phyloP scores from a whole-genome alignment of 2,888 invertebrate genomes.

The Odiellus spinosus region DNA sequence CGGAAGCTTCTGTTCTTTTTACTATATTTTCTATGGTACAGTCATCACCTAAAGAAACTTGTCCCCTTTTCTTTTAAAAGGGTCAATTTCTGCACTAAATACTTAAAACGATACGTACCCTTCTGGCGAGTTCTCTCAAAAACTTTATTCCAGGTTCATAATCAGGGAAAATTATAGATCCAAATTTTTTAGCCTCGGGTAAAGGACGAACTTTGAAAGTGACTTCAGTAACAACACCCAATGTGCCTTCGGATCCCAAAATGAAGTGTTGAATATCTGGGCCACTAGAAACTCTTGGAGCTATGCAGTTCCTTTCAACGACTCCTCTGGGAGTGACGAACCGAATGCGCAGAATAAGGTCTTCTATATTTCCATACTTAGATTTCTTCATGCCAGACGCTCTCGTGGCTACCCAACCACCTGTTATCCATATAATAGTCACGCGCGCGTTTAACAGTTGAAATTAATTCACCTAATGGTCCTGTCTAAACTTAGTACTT shows the following conservation, averaged over 20 bases:
- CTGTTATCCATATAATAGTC: too few relatives aligned
- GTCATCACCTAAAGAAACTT: too few relatives aligned
- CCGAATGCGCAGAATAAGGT: constrained; percentile 71
- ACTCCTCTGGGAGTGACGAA: constrained; percentile 71
- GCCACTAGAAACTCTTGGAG: constrained; percentile 78
- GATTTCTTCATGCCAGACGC: constrained; percentile 99
- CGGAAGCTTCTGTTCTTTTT: too few relatives aligned
- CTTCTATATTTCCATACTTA: constrained; percentile 92
- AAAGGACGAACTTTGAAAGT: constrained; percentile 69
- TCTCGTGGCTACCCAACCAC: constrained; percentile 92
- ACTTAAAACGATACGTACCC: constrained; percentile 27
- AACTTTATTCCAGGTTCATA: constrained; percentile 75
- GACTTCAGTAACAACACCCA: constrained; percentile 90
- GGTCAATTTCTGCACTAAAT: too few relatives aligned
- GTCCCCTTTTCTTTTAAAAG: too few relatives aligned
- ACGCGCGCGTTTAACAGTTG: too few relatives aligned
- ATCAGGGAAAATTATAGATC: constrained; percentile 83
- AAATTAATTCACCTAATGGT: too few relatives aligned
- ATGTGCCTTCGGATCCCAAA: constrained; percentile 85
- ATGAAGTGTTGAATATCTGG: constrained; percentile 85
- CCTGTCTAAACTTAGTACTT: too few relatives aligned
- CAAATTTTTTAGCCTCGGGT: constrained; percentile 67
- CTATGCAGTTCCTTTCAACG: constrained; percentile 59
- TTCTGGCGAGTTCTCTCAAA: constrained; percentile 57
- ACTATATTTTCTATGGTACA: too few relatives aligned